A percentile compares a stretch with the other conserved stretches of the same genome.
These are phyloP conservation scores for Scophthalmus maximus DNA, from an alignment of 2,113 vertebrate species.

Conservation along the genomic window DNA sequence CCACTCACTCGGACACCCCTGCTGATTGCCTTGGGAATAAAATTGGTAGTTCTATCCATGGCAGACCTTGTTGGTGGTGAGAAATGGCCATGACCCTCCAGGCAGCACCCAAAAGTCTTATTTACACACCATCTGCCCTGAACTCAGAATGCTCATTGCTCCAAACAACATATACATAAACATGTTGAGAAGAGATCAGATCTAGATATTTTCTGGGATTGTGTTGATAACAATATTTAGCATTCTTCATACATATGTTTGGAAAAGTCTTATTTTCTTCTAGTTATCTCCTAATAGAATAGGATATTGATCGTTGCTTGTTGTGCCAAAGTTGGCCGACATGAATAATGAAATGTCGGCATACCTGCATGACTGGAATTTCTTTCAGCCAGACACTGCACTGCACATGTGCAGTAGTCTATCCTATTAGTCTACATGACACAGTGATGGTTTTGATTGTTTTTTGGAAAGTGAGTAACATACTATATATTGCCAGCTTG, in stretches of 20 bases:
- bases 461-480: too few relatives aligned
- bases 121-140: slow-evolving; percentile 45
- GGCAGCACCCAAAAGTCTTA: slow-evolving; percentile 30
- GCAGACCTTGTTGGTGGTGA: slow-evolving; percentile 38
- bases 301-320: neutral
- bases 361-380: neutral
- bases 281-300: neutral
- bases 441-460: too few relatives aligned
- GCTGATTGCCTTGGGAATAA: slow-evolving; percentile 45
- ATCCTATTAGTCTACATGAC: too few relatives aligned
- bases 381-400: too few relatives aligned
- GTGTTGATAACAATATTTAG: neutral
- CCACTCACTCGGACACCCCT: slow-evolving; percentile 41
- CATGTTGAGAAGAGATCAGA: too few relatives aligned
- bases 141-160: slow-evolving; percentile 39
- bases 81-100: slow-evolving; percentile 21
- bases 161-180: too few relatives aligned
- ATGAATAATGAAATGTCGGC: neutral
- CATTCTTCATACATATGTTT: too few relatives aligned
- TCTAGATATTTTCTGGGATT: too few relatives aligned
- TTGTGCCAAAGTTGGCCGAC: neutral
- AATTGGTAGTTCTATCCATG: slow-evolving; percentile 36
- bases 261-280: too few relatives aligned
- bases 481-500: too few relatives aligned
- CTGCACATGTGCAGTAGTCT: too few relatives aligned